These are phyloP conservation scores for Chloebia gouldiae DNA, from an alignment of 2,113 vertebrate genomes.

Conservation along the genomic window DNA sequence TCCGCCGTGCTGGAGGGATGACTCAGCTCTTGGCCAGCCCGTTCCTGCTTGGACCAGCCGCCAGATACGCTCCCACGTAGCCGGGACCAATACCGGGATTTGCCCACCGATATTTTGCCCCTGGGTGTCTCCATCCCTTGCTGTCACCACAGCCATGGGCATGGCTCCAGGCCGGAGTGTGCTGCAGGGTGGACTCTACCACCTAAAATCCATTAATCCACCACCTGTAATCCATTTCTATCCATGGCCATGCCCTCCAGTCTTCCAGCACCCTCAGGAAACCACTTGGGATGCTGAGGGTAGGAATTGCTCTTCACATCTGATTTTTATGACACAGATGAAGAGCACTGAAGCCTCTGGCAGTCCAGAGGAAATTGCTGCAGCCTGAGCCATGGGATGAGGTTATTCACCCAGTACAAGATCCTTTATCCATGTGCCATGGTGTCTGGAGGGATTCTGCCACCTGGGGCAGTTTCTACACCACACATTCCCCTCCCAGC, in stretches of 20 bases:
- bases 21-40: constrained; percentile 19
- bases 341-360: background rate
- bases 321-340: background rate
- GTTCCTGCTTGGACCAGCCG: background rate
- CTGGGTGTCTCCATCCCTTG: background rate
- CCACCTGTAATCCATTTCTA: accelerated
- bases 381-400: background rate
- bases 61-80: background rate
- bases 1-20: background rate
- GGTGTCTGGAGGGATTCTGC: background rate
- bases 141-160: accelerated
- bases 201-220: background rate
- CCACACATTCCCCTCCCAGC: background rate
- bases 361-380: background rate
- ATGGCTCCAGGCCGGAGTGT: accelerated
- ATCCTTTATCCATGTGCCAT: background rate
- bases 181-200: background rate
- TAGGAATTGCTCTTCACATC: background rate
- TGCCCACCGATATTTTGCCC: background rate
- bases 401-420: background rate
- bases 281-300: too few species aligned
- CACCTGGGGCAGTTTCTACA: background rate
- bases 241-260: background rate
- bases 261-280: background rate
- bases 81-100: accelerated